These are phyloP conservation scores for Lepidocyrtoides sp. DNA, from an alignment of 2,888 invertebrate species.

Conservation along the genomic window DNA sequence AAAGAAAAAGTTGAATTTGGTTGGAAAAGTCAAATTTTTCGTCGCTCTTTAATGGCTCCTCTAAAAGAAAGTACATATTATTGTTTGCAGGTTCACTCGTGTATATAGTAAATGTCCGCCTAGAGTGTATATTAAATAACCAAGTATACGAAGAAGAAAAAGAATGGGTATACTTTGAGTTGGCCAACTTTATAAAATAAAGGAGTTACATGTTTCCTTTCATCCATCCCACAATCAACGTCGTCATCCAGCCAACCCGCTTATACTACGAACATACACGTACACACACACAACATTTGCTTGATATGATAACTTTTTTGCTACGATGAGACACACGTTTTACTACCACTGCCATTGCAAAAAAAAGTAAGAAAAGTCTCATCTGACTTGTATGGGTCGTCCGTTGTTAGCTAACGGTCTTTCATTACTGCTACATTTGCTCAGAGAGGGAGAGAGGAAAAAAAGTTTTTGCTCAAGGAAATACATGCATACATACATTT, in stretches of 20 bases:
- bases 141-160: neutral
- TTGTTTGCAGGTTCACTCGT: neutral
- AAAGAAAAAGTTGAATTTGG: neutral
- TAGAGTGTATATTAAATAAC: constrained; percentile 9
- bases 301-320: neutral
- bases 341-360: neutral
- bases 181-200: constrained; percentile 36
- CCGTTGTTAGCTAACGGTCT: constrained; percentile 63
- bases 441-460: no score
- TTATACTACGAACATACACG: neutral
- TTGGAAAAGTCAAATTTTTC: constrained; percentile 31
- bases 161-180: neutral
- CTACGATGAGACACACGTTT: constrained; percentile 12
- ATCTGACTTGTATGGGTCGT: constrained; percentile 46
- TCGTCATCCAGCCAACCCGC: neutral
- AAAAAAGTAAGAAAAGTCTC: constrained; percentile 21
- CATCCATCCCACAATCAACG: constrained; percentile 2
- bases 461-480: constrained; percentile 39
- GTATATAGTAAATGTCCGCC: neutral
- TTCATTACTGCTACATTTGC: constrained; percentile 60
- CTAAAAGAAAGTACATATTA: neutral
- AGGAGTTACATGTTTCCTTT: constrained; percentile 22
- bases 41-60: constrained; percentile 1
- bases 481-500: constrained; percentile 17
- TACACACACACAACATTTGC: neutral